Base-by-base conservation (phyloP, 2,888 invertebrate species). In the Melangyna quadrimaculata region DNA sequence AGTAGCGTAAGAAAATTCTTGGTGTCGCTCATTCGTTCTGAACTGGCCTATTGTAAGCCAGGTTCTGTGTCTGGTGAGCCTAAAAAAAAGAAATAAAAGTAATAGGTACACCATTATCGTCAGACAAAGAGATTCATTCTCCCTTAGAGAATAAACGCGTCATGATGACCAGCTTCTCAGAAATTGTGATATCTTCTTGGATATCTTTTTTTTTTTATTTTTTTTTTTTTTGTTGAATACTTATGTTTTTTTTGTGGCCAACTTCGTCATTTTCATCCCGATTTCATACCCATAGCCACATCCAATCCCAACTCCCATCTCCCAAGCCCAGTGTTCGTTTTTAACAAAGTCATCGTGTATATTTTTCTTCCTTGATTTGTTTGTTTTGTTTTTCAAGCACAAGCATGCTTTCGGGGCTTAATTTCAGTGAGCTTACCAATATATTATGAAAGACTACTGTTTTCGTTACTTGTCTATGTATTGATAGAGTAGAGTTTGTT, bases 91-190 rank as follows among this genome's bases (percentile, higher is more conserved):
- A 70, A 73, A 79, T 65, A 74, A 78, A 74, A 73, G 78, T 78
- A 78, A 83, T 83, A 74, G 17, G 17, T 29, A 55, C 55, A 29
- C 29, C 29, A 55, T 55, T 73, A 59, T 35, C 37, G 22, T 51
- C 83, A 79, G 83, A 83, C 83, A 83, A 83, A 83, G 74, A 79
- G 51, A 78, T 79, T 79, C 79, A 83, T 61, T 79, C 74, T 83
- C 79, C 70, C 51, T 35, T 55, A 55, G 51, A 74, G 53, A 74
- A 83, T 79, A 74, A 83, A 51, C 83, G 79, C 83, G 83, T 75
- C 83, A 79, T 83, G 83, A 83, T 74, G 83, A 79, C 79, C 83
- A 83, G 79, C 75, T 83, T 83, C 83, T 48, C 59, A 83, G 83
- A 83, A 83, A 83, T 79, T 79, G 74, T 79, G 70, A 83, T 78